Percentiles rank a stretch among this genome's conserved stretches.
These are phyloP conservation scores for Otolemur garnettii DNA, from an alignment of 2,113 vertebrate species.

Conservation along the genomic window DNA sequence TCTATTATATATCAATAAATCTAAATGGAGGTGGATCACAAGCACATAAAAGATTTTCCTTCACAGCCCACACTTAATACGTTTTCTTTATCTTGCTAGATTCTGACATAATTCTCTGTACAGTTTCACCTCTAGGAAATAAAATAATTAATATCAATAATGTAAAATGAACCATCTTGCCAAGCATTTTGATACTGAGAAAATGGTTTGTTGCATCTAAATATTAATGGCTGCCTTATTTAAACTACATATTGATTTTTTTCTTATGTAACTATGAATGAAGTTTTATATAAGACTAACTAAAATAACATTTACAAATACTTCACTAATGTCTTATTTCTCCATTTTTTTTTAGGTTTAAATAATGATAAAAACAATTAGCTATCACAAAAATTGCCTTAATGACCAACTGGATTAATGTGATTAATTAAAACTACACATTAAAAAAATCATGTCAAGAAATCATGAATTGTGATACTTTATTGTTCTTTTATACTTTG, in stretches of 20 bases:
- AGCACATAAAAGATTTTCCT: conserved; percentile 61
- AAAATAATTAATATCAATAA: conserved; percentile 65
- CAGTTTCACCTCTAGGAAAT: conserved; percentile 52
- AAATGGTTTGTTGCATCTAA: conserved; percentile 68
- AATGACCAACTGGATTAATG: background rate
- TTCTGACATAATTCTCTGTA: conserved; percentile 45
- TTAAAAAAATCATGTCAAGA: conserved; percentile 32
- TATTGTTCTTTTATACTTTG: background rate
- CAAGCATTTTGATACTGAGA: conserved; percentile 44
- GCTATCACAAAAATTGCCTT: conserved; percentile 20
- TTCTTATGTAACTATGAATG: conserved; percentile 12
- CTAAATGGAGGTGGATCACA: conserved; percentile 46
- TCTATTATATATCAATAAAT: conserved; percentile 64
- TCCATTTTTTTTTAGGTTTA: conserved; percentile 44
- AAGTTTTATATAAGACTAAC: conserved; percentile 36
- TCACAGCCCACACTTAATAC: conserved; percentile 1
- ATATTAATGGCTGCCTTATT: conserved; percentile 51
- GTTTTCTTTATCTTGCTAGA: conserved; percentile 77
- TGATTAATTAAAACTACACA: background rate
- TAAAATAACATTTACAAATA: conserved; percentile 39
- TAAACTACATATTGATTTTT: conserved; percentile 53
- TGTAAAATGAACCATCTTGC: conserved; percentile 38
- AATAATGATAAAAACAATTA: conserved; percentile 61
- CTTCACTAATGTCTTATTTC: background rate
- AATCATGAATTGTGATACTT: background rate